A percentile compares a stretch with the other conserved stretches of the same genome.
phyloP scores from a whole-genome alignment of 2,113 vertebrate genomes.

The Diglossa brunneiventris region DNA sequence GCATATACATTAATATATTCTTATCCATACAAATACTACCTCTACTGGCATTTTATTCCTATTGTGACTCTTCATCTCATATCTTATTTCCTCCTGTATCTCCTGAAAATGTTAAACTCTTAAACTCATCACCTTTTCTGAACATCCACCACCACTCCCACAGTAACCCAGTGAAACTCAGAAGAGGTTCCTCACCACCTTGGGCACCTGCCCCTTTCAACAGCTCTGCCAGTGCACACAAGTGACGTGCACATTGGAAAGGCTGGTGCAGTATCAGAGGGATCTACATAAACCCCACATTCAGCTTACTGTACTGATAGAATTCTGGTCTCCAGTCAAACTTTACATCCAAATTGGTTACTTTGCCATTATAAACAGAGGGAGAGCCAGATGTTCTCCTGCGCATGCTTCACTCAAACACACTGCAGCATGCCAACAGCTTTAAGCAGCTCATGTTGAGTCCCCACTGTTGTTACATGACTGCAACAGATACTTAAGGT shows the following conservation, averaged over 20 bases:
- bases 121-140: neutral
- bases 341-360: neutral
- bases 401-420: neutral
- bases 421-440: neutral
- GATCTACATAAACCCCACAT: neutral
- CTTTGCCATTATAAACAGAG: neutral
- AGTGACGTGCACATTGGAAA: neutral
- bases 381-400: neutral
- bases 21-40: neutral
- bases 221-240: neutral
- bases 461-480: neutral
- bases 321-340: neutral
- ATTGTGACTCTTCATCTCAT: neutral
- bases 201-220: neutral
- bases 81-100: neutral
- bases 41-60: neutral
- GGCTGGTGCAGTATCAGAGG: neutral
- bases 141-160: neutral
- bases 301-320: neutral
- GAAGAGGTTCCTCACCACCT: neutral
- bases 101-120: neutral
- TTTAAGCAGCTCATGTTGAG: neutral
- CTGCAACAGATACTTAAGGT: neutral
- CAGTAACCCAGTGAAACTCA: neutral
- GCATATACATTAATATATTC: neutral